phyloP scores from a whole-genome alignment of 2,113 vertebrate genomes.

The Paraplagusia blochii region DNA sequence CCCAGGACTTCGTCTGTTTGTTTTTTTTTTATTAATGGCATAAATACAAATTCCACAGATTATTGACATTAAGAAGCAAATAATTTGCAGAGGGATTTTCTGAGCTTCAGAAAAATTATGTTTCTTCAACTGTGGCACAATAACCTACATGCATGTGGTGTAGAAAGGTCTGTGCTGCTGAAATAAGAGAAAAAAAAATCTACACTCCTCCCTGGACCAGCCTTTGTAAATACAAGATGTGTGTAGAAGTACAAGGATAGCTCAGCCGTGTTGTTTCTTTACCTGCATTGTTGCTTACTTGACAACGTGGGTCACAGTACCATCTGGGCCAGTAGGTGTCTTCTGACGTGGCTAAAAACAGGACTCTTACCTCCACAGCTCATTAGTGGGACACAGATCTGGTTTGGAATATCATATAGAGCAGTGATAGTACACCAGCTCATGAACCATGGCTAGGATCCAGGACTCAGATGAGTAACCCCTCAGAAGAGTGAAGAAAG shows the following conservation, averaged over 20 bases:
- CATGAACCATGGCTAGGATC: conserved; percentile 48
- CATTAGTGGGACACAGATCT: conserved; percentile 25
- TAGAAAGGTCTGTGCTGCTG: conserved; percentile 11
- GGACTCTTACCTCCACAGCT: too few species aligned
- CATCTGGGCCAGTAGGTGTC: too few species aligned
- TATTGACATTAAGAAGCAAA: conserved; percentile 1
- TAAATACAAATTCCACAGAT: not conserved
- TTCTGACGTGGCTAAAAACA: too few species aligned
- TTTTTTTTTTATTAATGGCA: not conserved
- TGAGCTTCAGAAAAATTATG: conserved; percentile 3
- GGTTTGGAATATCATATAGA: conserved; percentile 22
- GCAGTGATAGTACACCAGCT: conserved; percentile 25
- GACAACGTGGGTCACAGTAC: not conserved
- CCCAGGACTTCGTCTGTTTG: conserved; percentile 7
- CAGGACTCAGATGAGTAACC: conserved; percentile 47
- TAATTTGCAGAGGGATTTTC: conserved; percentile 11
- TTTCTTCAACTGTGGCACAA: not conserved
- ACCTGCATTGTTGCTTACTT: conserved; percentile 46
- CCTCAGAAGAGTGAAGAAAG: conserved; percentile 9
- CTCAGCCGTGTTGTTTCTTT: conserved; percentile 54
- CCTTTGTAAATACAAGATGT: conserved; percentile 49
- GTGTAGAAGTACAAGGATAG: conserved; percentile 60
- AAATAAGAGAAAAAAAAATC: conserved; percentile 57
- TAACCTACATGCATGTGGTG: not conserved
- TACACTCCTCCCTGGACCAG: conserved; percentile 56